Conservation (phyloP, 1,140 invertebrate genomes). For the Sesamia nonagrioides region DNA sequence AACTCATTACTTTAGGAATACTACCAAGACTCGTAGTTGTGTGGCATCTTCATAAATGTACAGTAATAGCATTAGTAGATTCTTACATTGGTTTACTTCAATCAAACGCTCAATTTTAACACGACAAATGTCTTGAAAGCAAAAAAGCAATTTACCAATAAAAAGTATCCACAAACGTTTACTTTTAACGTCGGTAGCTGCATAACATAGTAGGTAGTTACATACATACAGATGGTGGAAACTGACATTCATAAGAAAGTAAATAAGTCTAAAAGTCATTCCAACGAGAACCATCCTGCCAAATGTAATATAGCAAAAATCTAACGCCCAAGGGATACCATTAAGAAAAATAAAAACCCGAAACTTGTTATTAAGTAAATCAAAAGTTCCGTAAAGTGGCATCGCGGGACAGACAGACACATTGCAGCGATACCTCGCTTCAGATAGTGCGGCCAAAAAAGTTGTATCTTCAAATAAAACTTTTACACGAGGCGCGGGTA, state of each 20-base stretch:
- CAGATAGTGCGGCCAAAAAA: slow-evolving; percentile 63
- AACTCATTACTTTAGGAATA: slow-evolving; percentile 64
- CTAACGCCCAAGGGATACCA: slow-evolving; percentile 46
- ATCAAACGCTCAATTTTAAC: background rate
- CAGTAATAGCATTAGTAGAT: slow-evolving; percentile 29
- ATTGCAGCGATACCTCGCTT: slow-evolving; percentile 66
- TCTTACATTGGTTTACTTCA: background rate
- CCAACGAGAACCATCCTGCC: background rate
- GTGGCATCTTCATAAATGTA: slow-evolving; percentile 36
- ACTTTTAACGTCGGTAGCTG: background rate
- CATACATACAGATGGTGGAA: no score
- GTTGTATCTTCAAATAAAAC: slow-evolving; percentile 60
- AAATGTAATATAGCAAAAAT: background rate
- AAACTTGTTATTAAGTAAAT: slow-evolving; percentile 65
- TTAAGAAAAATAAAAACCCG: slow-evolving; percentile 54
- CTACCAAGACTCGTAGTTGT: slow-evolving; percentile 48
- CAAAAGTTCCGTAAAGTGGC: slow-evolving; percentile 71
- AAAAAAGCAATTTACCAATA: no score
- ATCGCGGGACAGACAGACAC: slow-evolving; percentile 69
- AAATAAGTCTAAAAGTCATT: no score
- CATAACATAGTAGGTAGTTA: no score
- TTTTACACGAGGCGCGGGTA: slow-evolving; percentile 68
- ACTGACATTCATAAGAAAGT: no score
- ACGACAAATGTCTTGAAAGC: background rate
- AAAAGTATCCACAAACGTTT: background rate